These are phyloP conservation scores for Cirrhinus molitorella DNA, from an alignment of 2,797 vertebrate genomes.

Conservation along the genomic window DNA sequence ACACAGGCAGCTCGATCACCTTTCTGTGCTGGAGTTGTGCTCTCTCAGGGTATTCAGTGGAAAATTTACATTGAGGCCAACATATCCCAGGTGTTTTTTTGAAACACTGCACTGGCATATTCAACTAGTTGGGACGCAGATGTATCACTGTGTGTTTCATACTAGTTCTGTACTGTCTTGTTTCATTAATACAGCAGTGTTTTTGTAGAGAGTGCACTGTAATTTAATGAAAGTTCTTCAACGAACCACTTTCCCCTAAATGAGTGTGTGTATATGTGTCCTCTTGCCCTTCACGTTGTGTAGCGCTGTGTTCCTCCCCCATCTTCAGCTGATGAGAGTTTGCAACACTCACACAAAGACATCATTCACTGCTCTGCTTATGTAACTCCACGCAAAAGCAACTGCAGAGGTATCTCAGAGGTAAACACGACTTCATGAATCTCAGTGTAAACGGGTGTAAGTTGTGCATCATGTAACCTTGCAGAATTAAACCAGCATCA, in stretches of 20 bases:
- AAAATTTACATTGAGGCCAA: constrained; percentile 44
- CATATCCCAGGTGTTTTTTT: constrained; percentile 19
- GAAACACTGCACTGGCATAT: constrained; percentile 2
- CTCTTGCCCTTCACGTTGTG: constrained; percentile 16
- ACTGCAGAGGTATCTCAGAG: constrained; percentile 25
- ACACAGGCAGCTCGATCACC: constrained; percentile 24
- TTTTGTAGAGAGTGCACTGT: neutral
- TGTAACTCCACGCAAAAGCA: constrained; percentile 54
- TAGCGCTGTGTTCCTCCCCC: constrained; percentile 24
- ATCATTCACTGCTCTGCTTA: constrained; percentile 63
- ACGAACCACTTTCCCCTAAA: constrained; percentile 9
- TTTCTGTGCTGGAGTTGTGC: neutral
- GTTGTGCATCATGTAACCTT: constrained; percentile 20
- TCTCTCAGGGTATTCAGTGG: constrained; percentile 24
- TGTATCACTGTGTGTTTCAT: neutral
- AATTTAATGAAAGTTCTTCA: neutral
- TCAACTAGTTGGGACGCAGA: neutral
- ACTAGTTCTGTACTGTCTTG: neutral
- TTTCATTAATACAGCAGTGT: neutral
- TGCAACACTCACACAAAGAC: constrained; percentile 61
- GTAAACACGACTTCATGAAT: constrained; percentile 10
- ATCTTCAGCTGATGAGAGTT: constrained; percentile 51
- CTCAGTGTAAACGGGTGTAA: neutral
- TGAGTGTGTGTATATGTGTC: constrained; percentile 13
- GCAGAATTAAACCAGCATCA: neutral